Conservation (phyloP, 2,888 invertebrate species). For the Fragum whitleyi region DNA sequence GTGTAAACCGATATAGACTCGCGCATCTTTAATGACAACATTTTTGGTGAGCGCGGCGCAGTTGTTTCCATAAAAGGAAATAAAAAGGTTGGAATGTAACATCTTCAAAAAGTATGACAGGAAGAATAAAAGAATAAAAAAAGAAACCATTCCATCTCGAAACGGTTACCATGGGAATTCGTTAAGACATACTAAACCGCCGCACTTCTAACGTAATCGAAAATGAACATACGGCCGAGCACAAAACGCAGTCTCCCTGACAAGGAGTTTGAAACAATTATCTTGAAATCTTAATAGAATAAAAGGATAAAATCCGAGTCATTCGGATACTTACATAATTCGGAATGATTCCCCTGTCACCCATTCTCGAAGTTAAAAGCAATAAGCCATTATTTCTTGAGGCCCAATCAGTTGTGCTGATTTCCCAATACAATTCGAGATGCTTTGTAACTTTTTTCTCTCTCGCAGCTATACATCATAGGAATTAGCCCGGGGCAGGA, state of each 20-base stretch:
- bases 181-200: slow-evolving; percentile 16
- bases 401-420: slow-evolving; percentile 16
- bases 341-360: slow-evolving; percentile 14
- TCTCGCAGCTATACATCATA: slow-evolving; percentile 1
- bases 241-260: slow-evolving; percentile 21
- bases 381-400: slow-evolving; percentile 27
- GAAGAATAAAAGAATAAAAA: neutral
- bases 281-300: slow-evolving; percentile 28
- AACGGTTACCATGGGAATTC: slow-evolving; percentile 6
- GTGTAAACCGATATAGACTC: too few relatives aligned
- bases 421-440: slow-evolving; percentile 16
- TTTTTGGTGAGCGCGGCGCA: neutral
- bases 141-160: neutral
- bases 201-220: slow-evolving; percentile 10
- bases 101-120: neutral
- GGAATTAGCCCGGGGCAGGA: slow-evolving; percentile 1
- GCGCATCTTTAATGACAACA: too few relatives aligned
- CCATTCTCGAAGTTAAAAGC: slow-evolving; percentile 25
- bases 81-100: neutral
- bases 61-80: neutral
- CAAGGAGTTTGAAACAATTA: slow-evolving; percentile 26
- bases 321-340: slow-evolving; percentile 26
- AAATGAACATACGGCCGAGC: slow-evolving; percentile 17
- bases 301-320: slow-evolving; percentile 29
- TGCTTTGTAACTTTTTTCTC: neutral